Conservation (phyloP, 2,888 invertebrate species). For the Leucophora obtusa region DNA sequence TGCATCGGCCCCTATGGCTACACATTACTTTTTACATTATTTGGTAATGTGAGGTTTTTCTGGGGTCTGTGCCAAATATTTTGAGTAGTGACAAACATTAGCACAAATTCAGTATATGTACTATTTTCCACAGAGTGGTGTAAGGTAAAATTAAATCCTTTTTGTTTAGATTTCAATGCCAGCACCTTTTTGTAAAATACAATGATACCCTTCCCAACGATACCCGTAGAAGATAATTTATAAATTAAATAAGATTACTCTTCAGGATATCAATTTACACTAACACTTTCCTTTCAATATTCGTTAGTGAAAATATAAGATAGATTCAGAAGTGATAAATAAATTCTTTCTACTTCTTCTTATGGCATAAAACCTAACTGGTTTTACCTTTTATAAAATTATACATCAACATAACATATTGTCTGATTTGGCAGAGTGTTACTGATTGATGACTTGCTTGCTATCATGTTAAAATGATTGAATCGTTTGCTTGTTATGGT, state of each 20-base stretch:
- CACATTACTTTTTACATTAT: too few species aligned
- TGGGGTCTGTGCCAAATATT: too few species aligned
- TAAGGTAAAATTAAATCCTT: too few species aligned
- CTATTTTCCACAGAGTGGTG: too few species aligned
- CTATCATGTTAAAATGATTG: conserved; percentile 49
- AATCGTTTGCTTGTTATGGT: conserved; percentile 40
- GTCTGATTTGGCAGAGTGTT: conserved; percentile 30
- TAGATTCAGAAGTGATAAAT: conserved; percentile 13
- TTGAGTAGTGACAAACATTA: too few species aligned
- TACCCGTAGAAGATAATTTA: conserved; percentile 14
- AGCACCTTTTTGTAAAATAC: too few species aligned
- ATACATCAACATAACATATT: conserved; percentile 23
- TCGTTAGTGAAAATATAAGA: conserved; percentile 8
- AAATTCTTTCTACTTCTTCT: neutral
- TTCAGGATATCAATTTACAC: conserved; percentile 13
- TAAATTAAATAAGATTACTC: conserved; percentile 20
- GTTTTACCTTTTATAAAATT: conserved; percentile 14
- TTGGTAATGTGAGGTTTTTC: too few species aligned
- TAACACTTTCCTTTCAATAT: conserved; percentile 36
- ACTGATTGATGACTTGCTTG: conserved; percentile 52
- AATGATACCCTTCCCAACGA: neutral
- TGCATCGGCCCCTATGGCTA: too few species aligned
- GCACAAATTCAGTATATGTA: too few species aligned
- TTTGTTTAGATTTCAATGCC: too few species aligned
- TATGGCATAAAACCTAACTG: conserved; percentile 13